A percentile compares a stretch with the other conserved stretches of the same genome.
Conservation (phyloP, 2,888 invertebrate species). For the Ligdia adustata region DNA sequence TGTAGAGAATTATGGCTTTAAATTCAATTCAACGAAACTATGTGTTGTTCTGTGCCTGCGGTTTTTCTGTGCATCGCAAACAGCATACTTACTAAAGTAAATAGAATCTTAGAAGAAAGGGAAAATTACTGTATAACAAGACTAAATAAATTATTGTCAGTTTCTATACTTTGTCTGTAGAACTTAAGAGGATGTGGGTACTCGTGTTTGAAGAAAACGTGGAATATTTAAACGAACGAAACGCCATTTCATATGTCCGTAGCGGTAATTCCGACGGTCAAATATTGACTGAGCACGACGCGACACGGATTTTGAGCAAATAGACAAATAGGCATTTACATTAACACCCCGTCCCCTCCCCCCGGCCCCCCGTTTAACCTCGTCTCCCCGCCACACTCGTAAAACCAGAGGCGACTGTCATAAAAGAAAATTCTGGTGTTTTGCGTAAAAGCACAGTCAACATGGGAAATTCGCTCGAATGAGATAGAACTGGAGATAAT, state of each 20-base stretch:
- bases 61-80: background rate
- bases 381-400: constrained; percentile 40
- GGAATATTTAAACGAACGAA: constrained; percentile 53
- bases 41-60: no score
- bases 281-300: constrained; percentile 80
- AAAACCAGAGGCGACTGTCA: constrained; percentile 40
- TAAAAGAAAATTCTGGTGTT: constrained; percentile 41
- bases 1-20: no score
- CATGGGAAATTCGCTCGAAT: constrained; percentile 39
- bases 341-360: constrained; percentile 61
- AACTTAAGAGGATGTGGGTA: constrained; percentile 24
- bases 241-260: constrained; percentile 72
- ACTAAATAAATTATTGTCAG: constrained; percentile 30
- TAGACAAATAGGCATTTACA: constrained; percentile 78
- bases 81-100: background rate
- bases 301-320: constrained; percentile 81
- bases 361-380: constrained; percentile 29
- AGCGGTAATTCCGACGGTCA: constrained; percentile 78
- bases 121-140: constrained; percentile 12
- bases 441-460: constrained; percentile 42
- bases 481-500: constrained; percentile 32
- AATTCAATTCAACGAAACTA: no score
- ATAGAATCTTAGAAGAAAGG: constrained; percentile 3
- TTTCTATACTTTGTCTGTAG: constrained; percentile 34
- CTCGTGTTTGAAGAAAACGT: constrained; percentile 59